A percentile compares a stretch with the other conserved stretches of the same genome.
Conservation (phyloP, 2,797 vertebrate species). For the Epinephelus malabaricus region DNA sequence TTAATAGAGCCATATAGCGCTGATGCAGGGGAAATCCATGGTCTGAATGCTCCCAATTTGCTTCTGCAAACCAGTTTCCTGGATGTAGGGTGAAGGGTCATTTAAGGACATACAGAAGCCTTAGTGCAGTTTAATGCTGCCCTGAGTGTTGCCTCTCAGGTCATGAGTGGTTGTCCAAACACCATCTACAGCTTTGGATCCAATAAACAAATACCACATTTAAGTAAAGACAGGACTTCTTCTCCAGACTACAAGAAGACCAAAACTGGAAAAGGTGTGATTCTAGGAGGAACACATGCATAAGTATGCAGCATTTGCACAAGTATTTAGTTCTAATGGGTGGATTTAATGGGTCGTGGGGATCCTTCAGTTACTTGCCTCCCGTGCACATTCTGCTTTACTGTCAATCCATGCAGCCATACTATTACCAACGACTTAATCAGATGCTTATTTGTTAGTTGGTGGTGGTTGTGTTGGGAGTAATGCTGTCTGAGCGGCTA, state of each 20-base stretch:
- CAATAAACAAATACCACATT: slow-evolving; percentile 57
- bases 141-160: slow-evolving; percentile 6
- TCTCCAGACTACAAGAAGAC: slow-evolving; percentile 30
- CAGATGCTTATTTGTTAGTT: background rate
- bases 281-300: slow-evolving; percentile 36
- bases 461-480: background rate
- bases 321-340: background rate
- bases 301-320: background rate
- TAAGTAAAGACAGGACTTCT: slow-evolving; percentile 70
- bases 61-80: background rate
- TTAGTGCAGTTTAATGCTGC: accelerated
- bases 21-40: background rate
- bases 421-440: background rate
- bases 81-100: background rate
- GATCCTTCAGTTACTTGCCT: background rate
- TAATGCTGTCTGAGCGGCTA: background rate
- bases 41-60: background rate
- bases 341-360: background rate
- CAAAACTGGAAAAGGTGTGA: slow-evolving; percentile 26
- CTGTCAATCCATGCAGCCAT: background rate
- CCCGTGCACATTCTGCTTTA: background rate
- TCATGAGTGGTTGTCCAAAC: background rate
- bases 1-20: background rate
- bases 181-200: background rate
- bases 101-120: background rate